phyloP scores from a whole-genome alignment of 2,113 vertebrate genomes.

The Acanthisitta chloris region DNA sequence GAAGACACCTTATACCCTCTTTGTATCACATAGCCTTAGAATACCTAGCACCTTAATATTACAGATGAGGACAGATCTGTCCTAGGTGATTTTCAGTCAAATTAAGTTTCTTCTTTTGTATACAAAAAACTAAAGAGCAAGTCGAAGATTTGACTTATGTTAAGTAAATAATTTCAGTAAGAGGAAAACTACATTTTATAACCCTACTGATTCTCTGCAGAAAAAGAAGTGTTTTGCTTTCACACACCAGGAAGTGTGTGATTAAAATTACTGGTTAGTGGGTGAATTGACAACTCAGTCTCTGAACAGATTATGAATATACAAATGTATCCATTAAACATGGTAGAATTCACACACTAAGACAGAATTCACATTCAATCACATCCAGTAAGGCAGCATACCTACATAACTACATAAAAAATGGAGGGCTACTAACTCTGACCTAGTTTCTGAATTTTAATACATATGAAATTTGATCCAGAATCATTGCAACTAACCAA shows the following conservation, averaged over 20 bases:
- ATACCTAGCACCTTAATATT: not conserved
- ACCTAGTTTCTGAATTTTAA: not conserved
- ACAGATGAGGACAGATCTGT: not conserved
- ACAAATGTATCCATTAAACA: not conserved
- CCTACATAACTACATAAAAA: not conserved
- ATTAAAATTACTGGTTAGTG: not conserved
- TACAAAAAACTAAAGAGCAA: not conserved
- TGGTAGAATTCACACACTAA: not conserved
- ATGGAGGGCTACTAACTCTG: not conserved
- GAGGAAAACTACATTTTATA: not conserved
- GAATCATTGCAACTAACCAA: not conserved
- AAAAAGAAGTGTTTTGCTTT: not conserved
- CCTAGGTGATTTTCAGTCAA: not conserved
- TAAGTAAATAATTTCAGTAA: not conserved
- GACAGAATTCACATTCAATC: not conserved
- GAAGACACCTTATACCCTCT: not conserved
- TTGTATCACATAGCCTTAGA: not conserved
- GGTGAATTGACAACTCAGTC: not conserved
- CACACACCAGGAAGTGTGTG: not conserved
- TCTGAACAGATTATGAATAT: not conserved
- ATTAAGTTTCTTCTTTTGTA: not conserved
- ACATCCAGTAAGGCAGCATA: not conserved
- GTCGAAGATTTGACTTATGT: not conserved
- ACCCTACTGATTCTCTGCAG: not conserved
- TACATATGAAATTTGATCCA: not conserved